These are phyloP conservation scores for Venusia cambrica DNA, from an alignment of 2,888 invertebrate species.

Conservation along the genomic window DNA sequence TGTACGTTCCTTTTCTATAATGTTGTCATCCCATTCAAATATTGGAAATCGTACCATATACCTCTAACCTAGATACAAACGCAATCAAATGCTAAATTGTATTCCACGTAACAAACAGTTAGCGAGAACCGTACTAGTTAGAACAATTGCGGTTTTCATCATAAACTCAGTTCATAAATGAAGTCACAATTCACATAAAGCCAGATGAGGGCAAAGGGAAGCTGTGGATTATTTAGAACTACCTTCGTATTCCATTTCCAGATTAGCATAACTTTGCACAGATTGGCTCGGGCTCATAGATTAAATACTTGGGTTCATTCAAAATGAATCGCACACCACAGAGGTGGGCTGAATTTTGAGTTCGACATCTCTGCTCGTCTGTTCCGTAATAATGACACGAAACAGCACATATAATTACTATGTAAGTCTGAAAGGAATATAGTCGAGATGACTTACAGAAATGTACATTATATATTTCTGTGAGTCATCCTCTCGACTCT, in stretches of 20 bases:
- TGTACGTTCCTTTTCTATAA: no score
- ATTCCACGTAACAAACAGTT: constrained; percentile 3
- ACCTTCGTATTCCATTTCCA: constrained; percentile 23
- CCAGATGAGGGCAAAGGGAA: constrained; percentile 37
- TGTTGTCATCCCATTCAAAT: no score
- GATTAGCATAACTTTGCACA: constrained; percentile 56
- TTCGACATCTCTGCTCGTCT: no score
- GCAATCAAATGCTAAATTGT: constrained; percentile 7
- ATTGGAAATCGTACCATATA: no score
- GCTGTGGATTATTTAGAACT: constrained; percentile 25
- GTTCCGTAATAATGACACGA: no score
- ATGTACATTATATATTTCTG: no score
- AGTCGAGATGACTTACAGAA: no score
- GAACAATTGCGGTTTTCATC: constrained; percentile 14
- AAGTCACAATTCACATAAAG: constrained; percentile 41
- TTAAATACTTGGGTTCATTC: constrained; percentile 41
- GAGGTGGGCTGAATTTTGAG: no score
- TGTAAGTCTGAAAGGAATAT: no score
- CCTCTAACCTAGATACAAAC: no score
- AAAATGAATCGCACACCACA: constrained; percentile 49
- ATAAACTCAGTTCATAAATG: constrained; percentile 42
- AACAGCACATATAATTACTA: no score
- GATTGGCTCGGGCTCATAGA: constrained; percentile 41
- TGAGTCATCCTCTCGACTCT: no score
- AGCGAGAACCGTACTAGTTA: constrained; percentile 1